A percentile compares a stretch with the other conserved stretches of the same genome.
phyloP scores from a whole-genome alignment of 2,113 vertebrate species.

The Pachypanchax playfairii region DNA sequence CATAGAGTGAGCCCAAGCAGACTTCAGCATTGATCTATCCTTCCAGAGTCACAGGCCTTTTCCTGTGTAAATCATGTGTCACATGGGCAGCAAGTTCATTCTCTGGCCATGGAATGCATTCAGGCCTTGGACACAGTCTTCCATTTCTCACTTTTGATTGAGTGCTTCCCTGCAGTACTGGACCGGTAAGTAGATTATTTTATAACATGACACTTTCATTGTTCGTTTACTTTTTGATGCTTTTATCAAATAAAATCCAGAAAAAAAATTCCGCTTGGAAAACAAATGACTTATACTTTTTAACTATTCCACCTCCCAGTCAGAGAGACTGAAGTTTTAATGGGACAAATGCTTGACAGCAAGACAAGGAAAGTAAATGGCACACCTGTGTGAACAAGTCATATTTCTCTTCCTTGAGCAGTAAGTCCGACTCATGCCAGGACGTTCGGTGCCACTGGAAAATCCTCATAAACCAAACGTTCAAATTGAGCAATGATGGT shows the following conservation, averaged over 20 bases:
- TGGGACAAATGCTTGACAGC: constrained; percentile 57
- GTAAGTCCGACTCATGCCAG: constrained; percentile 55
- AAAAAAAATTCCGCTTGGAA: constrained; percentile 26
- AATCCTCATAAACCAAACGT: constrained; percentile 45
- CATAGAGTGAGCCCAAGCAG: constrained; percentile 79
- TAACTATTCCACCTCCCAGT: constrained; percentile 72
- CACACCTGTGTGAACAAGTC: constrained; percentile 60
- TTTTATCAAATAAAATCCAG: constrained; percentile 43
- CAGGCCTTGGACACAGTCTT: constrained; percentile 69
- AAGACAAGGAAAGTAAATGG: constrained; percentile 55
- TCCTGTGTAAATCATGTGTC: constrained; percentile 84
- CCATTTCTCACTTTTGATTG: constrained; percentile 77
- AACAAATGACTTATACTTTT: constrained; percentile 67
- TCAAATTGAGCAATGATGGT: constrained; percentile 38
- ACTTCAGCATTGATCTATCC: constrained; percentile 78
- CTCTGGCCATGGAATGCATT: constrained; percentile 83
- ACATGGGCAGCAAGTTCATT: constrained; percentile 83
- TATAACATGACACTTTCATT: constrained; percentile 70
- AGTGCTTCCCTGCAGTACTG: constrained; percentile 74
- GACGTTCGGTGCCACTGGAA: constrained; percentile 22
- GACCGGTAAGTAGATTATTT: constrained; percentile 78
- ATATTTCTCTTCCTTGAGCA: constrained; percentile 63
- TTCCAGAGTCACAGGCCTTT: constrained; percentile 78
- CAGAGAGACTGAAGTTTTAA: constrained; percentile 64
- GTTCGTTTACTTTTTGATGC: constrained; percentile 64